These are phyloP conservation scores for Ageneiosus marmoratus DNA, from an alignment of 2,113 vertebrate genomes.

Conservation along the genomic window DNA sequence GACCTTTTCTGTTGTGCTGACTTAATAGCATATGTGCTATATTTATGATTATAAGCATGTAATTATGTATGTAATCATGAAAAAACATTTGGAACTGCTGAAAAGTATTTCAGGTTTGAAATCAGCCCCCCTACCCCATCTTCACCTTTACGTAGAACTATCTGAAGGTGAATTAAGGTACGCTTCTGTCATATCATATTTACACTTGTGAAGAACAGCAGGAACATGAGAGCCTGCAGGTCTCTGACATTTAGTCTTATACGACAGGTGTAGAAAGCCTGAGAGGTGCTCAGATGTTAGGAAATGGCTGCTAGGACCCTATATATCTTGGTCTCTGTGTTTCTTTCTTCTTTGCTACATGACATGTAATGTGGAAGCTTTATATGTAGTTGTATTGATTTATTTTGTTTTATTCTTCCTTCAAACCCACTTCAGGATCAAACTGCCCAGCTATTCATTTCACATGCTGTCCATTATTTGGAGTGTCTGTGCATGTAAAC, in stretches of 20 bases:
- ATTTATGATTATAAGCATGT: background rate
- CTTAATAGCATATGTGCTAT: background rate
- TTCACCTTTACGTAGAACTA: background rate
- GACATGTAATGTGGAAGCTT: background rate
- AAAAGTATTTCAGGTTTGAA: background rate
- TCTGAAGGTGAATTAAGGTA: background rate
- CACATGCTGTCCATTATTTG: slow-evolving; percentile 18
- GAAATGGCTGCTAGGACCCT: background rate
- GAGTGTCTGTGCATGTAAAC: slow-evolving; percentile 25
- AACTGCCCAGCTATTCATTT: slow-evolving; percentile 18
- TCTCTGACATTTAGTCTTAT: slow-evolving; percentile 6
- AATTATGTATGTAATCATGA: background rate
- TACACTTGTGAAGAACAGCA: slow-evolving; percentile 5
- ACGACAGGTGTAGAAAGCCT: background rate
- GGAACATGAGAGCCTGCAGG: background rate
- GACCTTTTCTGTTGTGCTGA: background rate
- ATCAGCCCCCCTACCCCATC: background rate
- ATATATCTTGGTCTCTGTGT: background rate
- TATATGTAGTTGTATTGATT: background rate
- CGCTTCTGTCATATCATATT: background rate
- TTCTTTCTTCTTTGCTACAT: background rate
- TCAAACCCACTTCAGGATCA: background rate
- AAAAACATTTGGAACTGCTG: background rate
- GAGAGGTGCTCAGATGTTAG: background rate
- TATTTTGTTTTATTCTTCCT: slow-evolving; percentile 25